Percentiles rank a stretch among this genome's conserved stretches.
Conservation (phyloP, 2,797 vertebrate species). For the Bradypodion pumilum region DNA sequence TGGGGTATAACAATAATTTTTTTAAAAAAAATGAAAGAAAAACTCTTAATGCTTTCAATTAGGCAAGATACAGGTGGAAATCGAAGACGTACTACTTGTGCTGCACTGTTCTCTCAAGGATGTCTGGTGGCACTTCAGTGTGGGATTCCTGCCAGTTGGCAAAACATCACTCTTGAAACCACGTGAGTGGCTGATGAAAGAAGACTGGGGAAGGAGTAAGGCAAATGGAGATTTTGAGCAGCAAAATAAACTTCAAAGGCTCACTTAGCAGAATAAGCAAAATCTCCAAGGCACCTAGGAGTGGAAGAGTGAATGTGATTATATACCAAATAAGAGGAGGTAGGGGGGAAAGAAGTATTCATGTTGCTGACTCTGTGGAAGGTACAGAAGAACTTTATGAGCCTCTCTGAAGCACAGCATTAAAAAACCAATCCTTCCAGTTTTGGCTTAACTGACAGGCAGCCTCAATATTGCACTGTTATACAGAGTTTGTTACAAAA, state of each 20-base stretch:
- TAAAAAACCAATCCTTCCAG: not conserved
- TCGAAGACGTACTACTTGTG: not conserved
- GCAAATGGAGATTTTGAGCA: constrained; percentile 15
- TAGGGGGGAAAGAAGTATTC: not conserved
- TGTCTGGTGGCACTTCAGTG: constrained; percentile 22
- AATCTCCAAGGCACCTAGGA: not conserved
- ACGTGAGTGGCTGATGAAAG: constrained; percentile 20
- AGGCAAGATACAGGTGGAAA: not conserved
- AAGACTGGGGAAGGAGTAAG: not conserved
- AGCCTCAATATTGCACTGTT: not conserved
- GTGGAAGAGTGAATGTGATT: not conserved
- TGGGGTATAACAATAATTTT: rapidly evolving
- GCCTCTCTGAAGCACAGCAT: not conserved
- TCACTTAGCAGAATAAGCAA: constrained; percentile 32
- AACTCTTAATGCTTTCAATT: constrained; percentile 11
- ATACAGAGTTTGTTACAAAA: no score
- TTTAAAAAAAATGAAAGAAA: constrained; percentile 23
- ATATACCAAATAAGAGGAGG: not conserved
- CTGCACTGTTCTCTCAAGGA: constrained; percentile 33
- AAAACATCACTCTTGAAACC: constrained; percentile 40
- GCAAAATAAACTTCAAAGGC: not conserved
- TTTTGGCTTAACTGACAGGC: not conserved
- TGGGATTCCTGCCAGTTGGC: constrained; percentile 41
- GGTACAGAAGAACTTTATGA: not conserved
- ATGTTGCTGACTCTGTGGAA: not conserved